Evolutionary conservation across 2,113 vertebrate genomes (phyloP).

Genomic region (Gavialis gangeticus): DNA sequence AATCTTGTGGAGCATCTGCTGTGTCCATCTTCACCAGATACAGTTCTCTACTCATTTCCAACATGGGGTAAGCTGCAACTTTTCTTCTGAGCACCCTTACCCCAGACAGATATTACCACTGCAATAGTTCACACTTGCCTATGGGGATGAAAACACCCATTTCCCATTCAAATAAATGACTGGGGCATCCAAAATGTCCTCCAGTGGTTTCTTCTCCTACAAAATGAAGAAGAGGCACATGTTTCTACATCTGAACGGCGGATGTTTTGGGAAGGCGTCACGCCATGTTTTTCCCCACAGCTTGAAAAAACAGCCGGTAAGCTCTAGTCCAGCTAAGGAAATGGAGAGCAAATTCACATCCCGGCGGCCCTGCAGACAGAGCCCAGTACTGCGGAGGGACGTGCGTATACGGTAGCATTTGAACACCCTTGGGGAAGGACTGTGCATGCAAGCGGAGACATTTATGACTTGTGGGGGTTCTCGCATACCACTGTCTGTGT

Average conservation of each 20-base stretch:
- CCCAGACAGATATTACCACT: not conserved
- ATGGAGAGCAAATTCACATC: not conserved
- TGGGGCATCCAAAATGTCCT: not conserved
- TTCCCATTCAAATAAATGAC: not conserved
- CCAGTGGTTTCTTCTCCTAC: not conserved
- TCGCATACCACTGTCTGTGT: not conserved
- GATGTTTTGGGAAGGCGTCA: too few relatives aligned
- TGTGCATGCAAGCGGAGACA: too few relatives aligned
- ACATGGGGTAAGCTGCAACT: too few relatives aligned
- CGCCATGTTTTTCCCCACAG: not conserved
- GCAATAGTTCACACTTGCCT: not conserved
- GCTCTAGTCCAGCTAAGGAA: not conserved
- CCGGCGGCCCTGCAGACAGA: not conserved
- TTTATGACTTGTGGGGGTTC: not conserved
- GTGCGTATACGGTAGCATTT: not conserved
- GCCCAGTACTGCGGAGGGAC: not conserved
- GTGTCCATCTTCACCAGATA: not conserved
- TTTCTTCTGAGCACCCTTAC: not conserved
- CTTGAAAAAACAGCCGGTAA: not conserved
- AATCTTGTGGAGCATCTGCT: not conserved
- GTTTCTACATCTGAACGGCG: too few relatives aligned
- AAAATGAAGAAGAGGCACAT: not conserved
- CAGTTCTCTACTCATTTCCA: not conserved
- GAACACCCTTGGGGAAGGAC: not conserved
- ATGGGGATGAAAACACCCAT: not conserved